phyloP scores from a whole-genome alignment of 2,888 invertebrate genomes.

The Shargacucullia verbasci region DNA sequence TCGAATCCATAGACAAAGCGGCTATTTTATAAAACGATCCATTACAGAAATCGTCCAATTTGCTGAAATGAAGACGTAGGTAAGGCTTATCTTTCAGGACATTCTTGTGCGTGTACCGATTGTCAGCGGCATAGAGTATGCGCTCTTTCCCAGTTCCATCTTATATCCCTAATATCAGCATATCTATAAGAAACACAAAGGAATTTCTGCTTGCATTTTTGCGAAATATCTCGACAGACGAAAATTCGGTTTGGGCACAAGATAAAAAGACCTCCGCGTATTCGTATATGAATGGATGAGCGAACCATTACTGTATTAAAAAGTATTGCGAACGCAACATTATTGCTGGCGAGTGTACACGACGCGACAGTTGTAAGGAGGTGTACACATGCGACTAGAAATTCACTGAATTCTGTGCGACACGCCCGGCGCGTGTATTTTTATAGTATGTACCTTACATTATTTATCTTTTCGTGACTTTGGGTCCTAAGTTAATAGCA shows the following conservation, averaged over 20 bases:
- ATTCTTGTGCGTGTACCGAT: conserved; percentile 20
- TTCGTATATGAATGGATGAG: conserved; percentile 62
- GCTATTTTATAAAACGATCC: conserved; percentile 45
- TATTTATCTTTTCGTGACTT: conserved; percentile 52
- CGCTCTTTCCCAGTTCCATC: conserved; percentile 61
- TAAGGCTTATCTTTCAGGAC: conserved; percentile 42
- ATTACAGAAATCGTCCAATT: conserved; percentile 54
- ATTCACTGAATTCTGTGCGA: conserved; percentile 33
- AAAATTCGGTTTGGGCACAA: conserved; percentile 72
- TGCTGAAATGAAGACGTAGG: conserved; percentile 51
- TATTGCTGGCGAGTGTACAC: conserved; percentile 45
- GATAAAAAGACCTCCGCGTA: conserved; percentile 65
- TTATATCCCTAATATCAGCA: conserved; percentile 72
- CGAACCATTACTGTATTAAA: conserved; percentile 70
- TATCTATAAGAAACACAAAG: conserved; percentile 71
- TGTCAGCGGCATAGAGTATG: conserved; percentile 39
- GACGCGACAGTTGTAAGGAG: conserved; percentile 30
- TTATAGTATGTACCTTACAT: conserved; percentile 43
- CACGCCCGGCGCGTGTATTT: conserved; percentile 38
- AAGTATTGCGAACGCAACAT: conserved; percentile 60
- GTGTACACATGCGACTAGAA: conserved; percentile 41
- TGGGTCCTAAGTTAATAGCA: conserved; percentile 43
- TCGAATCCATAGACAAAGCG: conserved; percentile 48
- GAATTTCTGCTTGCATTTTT: conserved; percentile 72
- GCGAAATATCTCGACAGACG: conserved; percentile 70